Conservation (phyloP, 1,140 invertebrate genomes). For the Eriocheir sinensis region DNA sequence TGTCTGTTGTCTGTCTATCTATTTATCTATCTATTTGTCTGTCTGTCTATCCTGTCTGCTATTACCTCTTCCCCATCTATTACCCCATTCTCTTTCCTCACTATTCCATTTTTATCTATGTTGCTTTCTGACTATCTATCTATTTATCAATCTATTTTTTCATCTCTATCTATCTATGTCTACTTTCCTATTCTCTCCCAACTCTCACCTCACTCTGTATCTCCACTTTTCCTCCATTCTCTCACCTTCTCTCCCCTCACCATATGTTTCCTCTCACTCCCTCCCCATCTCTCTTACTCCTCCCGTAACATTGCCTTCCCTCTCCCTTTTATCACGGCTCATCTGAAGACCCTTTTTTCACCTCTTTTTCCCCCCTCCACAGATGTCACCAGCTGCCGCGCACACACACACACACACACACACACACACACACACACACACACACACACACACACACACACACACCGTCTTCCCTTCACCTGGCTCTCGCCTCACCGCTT, state of each 20-base stretch:
- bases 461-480: neutral
- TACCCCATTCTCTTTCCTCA: too few species aligned
- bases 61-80: too few species aligned
- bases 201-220: neutral
- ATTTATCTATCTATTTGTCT: too few species aligned
- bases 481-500: neutral
- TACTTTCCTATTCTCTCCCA: neutral
- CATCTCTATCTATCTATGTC: neutral
- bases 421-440: neutral
- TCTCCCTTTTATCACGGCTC: too few species aligned
- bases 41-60: too few species aligned
- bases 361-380: neutral
- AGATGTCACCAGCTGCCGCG: neutral
- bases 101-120: too few species aligned
- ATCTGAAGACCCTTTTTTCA: neutral
- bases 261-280: neutral
- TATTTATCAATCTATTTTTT: neutral
- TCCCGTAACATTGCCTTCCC: neutral
- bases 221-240: neutral
- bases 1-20: too few species aligned
- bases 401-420: slow-evolving; percentile 35
- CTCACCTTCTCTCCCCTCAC: neutral
- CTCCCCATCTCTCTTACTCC: neutral
- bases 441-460: too few species aligned
- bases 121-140: too few species aligned